phyloP scores from a whole-genome alignment of 1,140 invertebrate genomes.

The Leptinotarsa lineolata region DNA sequence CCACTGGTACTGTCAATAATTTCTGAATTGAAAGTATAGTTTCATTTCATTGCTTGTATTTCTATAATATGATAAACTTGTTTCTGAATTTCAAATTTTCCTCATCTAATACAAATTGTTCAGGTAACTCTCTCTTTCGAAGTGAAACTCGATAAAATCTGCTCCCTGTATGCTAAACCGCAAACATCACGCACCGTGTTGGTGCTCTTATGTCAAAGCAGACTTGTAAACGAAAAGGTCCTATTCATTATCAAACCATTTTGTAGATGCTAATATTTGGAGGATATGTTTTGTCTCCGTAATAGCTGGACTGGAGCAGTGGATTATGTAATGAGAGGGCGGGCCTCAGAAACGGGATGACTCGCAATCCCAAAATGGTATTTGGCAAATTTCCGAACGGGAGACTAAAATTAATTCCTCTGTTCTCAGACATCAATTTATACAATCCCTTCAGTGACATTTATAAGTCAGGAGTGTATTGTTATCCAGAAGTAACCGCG shows the following conservation, averaged over 20 bases:
- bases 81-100: no score
- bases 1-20: no score
- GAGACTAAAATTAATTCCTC: slow-evolving; percentile 55
- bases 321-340: slow-evolving; percentile 47
- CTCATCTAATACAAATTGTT: no score
- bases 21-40: no score
- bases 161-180: no score
- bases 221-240: slow-evolving; percentile 24
- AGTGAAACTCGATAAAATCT: no score
- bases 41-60: no score
- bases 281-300: slow-evolving; percentile 41
- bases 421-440: slow-evolving; percentile 54
- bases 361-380: slow-evolving; percentile 49
- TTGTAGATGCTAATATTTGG: slow-evolving; percentile 34
- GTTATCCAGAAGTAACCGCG: slow-evolving; percentile 53
- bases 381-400: slow-evolving; percentile 54
- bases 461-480: slow-evolving; percentile 55
- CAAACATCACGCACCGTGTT: no score
- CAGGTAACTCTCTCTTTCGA: no score
- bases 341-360: slow-evolving; percentile 40
- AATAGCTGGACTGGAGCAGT: slow-evolving; percentile 38
- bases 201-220: slow-evolving; percentile 13
- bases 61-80: no score
- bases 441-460: slow-evolving; percentile 53
- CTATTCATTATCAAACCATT: slow-evolving; percentile 24